Conservation (phyloP, 2,113 vertebrate genomes). For the Rhinoderma darwinii region DNA sequence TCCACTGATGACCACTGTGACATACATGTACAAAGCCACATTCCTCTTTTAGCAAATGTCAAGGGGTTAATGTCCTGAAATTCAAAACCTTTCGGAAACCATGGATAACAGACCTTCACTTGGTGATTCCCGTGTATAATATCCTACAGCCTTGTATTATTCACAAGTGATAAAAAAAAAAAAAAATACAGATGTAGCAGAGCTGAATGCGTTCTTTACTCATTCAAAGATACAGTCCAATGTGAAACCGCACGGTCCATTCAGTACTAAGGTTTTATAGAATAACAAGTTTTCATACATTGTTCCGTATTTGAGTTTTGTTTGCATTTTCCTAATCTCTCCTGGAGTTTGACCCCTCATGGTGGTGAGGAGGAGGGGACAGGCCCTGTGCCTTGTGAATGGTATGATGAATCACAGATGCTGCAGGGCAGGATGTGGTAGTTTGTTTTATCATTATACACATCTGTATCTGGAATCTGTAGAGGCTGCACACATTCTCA, state of each 20-base stretch:
- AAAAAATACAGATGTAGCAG: not conserved
- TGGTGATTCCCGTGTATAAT: too few species aligned
- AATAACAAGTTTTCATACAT: too few species aligned
- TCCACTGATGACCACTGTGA: too few species aligned
- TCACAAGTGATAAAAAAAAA: too few species aligned
- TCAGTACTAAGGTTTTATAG: too few species aligned
- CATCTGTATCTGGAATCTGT: conserved; percentile 40
- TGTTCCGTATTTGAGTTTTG: not conserved
- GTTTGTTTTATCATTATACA: conserved; percentile 47
- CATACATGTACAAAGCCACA: too few species aligned
- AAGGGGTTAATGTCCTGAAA: not conserved
- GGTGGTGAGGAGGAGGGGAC: not conserved
- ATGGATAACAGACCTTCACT: too few species aligned
- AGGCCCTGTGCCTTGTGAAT: not conserved
- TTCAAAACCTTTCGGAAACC: too few species aligned
- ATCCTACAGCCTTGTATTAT: not conserved
- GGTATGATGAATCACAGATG: conserved; percentile 51
- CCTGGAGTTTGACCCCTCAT: conserved; percentile 18
- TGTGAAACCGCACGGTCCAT: too few species aligned
- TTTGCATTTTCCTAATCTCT: conserved; percentile 5
- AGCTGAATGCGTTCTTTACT: not conserved
- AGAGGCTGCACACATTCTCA: not conserved
- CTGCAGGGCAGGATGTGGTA: conserved; percentile 24
- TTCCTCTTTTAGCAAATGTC: too few species aligned
- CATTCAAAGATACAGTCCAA: not conserved